Conservation (phyloP, 2,113 vertebrate species). For the Chloroceryle aenea region DNA sequence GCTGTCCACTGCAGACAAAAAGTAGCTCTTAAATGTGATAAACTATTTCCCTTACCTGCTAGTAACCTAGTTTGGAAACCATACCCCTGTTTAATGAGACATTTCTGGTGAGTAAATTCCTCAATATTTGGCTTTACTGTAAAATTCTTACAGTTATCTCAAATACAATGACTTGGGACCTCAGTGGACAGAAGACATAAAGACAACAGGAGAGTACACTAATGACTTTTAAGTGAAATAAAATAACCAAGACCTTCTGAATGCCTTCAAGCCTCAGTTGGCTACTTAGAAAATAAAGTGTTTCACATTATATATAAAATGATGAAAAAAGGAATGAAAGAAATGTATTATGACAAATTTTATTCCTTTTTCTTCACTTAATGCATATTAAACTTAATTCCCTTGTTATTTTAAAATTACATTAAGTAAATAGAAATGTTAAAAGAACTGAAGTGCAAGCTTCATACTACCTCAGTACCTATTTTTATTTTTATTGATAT, state of each 20-base stretch:
- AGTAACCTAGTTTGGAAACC: not conserved
- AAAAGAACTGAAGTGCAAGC: not conserved
- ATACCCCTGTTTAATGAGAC: not conserved
- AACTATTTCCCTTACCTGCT: not conserved
- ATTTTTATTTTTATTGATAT: not conserved
- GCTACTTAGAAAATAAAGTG: not conserved
- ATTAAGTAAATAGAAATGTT: not conserved
- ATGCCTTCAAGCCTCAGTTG: not conserved
- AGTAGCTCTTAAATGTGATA: not conserved
- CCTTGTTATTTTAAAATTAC: not conserved
- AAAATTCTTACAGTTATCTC: not conserved
- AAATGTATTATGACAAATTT: not conserved
- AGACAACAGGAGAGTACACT: not conserved
- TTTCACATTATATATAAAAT: not conserved
- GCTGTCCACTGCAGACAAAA: not conserved
- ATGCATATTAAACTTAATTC: not conserved
- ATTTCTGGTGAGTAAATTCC: not conserved
- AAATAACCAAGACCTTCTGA: not conserved
- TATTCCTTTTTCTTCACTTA: not conserved
- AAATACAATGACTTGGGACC: not conserved
- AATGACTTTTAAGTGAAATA: not conserved
- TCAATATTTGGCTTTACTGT: not conserved
- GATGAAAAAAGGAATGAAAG: not conserved
- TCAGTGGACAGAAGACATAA: not conserved
- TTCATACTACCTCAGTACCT: not conserved